Evolutionary conservation across 1,140 invertebrate species (phyloP).

Genomic region (Bombus balteatus): DNA sequence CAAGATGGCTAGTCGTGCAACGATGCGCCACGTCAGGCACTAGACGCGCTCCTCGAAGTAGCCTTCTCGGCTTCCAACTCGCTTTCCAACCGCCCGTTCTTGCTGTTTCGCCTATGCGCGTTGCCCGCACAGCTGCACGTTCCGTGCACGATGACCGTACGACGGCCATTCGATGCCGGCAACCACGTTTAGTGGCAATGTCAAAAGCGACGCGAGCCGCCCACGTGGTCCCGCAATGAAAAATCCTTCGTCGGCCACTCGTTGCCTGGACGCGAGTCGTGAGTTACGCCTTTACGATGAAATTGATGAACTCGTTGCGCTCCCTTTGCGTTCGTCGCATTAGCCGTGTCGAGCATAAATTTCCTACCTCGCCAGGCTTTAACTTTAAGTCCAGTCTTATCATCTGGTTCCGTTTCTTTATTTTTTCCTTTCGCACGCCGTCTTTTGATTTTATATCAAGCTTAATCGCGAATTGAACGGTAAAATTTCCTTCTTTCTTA

Average conservation of each 20-base stretch:
- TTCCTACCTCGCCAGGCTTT: background rate
- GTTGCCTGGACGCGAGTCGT: constrained; percentile 44
- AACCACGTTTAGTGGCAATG: constrained; percentile 58
- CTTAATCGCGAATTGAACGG: too few relatives aligned
- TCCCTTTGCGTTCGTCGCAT: constrained; percentile 14
- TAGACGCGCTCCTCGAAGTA: background rate
- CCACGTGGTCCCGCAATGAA: constrained; percentile 47
- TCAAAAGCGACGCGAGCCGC: constrained; percentile 61
- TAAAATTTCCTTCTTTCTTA: too few relatives aligned
- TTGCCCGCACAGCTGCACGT: too few relatives aligned
- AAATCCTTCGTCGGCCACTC: constrained; percentile 52
- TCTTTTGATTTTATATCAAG: too few relatives aligned
- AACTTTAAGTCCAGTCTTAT: background rate
- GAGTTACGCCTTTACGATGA: constrained; percentile 49
- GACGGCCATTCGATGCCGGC: too few relatives aligned
- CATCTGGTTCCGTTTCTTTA: too few relatives aligned
- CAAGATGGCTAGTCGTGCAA: background rate
- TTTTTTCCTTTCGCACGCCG: too few relatives aligned
- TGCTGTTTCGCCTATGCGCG: too few relatives aligned
- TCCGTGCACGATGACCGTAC: too few relatives aligned
- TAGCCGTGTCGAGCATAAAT: background rate
- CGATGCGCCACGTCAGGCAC: background rate
- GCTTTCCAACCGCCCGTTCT: too few relatives aligned
- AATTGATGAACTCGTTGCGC: constrained; percentile 65
- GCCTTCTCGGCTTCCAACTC: background rate